Evolutionary conservation across 2,888 invertebrate genomes (phyloP).

Genomic region (Caenorhabditis sp.): DNA sequence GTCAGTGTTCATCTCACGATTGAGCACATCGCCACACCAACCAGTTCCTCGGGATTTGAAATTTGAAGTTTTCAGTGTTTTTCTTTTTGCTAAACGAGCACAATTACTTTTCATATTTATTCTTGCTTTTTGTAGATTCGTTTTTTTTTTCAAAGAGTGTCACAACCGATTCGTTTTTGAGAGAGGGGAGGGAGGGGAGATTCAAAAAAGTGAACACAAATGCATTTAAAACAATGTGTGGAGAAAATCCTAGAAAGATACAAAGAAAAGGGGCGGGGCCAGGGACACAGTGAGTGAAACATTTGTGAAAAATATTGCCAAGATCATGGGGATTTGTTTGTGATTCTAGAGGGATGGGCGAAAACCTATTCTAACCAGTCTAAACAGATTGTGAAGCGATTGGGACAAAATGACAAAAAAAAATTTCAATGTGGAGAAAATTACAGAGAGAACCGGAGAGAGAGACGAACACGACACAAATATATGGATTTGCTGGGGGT

Average conservation of each 20-base stretch:
- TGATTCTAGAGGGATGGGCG: background rate
- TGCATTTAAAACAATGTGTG: background rate
- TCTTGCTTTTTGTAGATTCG: constrained; percentile 17
- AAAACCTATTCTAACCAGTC: constrained; percentile 3
- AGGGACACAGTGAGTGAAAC: background rate
- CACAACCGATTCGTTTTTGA: constrained; percentile 33
- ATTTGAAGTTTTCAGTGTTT: too few relatives aligned
- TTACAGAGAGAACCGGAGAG: constrained; percentile 19
- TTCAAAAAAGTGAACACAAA: constrained; percentile 12
- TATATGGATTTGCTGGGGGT: background rate
- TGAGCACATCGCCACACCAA: background rate
- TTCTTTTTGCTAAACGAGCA: too few relatives aligned
- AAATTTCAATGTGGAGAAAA: background rate
- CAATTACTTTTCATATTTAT: background rate
- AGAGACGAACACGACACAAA: constrained; percentile 44
- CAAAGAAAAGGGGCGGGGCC: background rate
- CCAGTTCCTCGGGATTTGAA: constrained; percentile 22
- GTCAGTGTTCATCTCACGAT: background rate
- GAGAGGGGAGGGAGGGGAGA: constrained; percentile 13
- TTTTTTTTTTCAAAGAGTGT: constrained; percentile 2
- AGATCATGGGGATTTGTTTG: constrained; percentile 25
- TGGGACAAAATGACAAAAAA: constrained; percentile 11
- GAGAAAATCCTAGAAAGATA: constrained; percentile 1
- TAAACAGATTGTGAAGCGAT: constrained; percentile 36
- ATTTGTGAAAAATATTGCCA: background rate